A percentile compares a stretch with the other conserved stretches of the same genome.
Conservation (phyloP, 1,140 invertebrate species). For the Bombus breviceps region DNA sequence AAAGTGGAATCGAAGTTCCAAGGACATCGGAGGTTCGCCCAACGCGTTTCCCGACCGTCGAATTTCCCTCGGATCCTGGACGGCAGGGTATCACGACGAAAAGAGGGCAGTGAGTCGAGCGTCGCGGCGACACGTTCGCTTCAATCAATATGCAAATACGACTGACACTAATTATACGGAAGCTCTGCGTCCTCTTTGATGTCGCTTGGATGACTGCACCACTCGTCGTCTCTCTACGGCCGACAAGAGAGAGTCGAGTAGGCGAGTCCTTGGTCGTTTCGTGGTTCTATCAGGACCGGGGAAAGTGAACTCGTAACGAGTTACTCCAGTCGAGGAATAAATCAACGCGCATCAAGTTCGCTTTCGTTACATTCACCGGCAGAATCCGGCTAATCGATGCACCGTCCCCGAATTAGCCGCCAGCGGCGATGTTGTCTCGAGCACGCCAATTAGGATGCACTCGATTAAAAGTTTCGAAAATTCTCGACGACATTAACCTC, state of each 20-base stretch:
- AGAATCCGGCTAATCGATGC: slow-evolving; percentile 45
- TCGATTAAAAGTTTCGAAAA: slow-evolving; percentile 57
- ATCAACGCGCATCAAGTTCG: slow-evolving; percentile 66
- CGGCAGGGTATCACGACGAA: slow-evolving; percentile 58
- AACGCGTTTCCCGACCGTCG: background rate
- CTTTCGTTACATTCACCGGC: slow-evolving; percentile 66
- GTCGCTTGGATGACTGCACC: slow-evolving; percentile 70
- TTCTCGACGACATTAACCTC: slow-evolving; percentile 49
- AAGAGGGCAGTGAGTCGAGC: slow-evolving; percentile 75
- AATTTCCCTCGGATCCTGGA: background rate
- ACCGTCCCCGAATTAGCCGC: slow-evolving; percentile 48
- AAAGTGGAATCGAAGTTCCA: background rate
- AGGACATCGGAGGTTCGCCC: slow-evolving; percentile 2
- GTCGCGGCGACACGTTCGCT: slow-evolving; percentile 73
- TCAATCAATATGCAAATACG: slow-evolving; percentile 83
- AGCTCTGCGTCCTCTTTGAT: slow-evolving; percentile 80
- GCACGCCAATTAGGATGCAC: slow-evolving; percentile 50
- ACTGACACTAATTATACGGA: slow-evolving; percentile 82
- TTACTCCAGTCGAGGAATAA: slow-evolving; percentile 65
- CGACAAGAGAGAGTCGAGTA: slow-evolving; percentile 31
- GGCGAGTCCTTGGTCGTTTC: slow-evolving; percentile 61
- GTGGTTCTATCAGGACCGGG: slow-evolving; percentile 63
- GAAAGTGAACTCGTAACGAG: slow-evolving; percentile 69
- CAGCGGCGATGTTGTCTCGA: slow-evolving; percentile 41
- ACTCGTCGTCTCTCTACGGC: slow-evolving; percentile 38